Percentiles rank a stretch among this genome's conserved stretches.
phyloP scores from a whole-genome alignment of 1,140 invertebrate genomes.

The Gerris buenoi region DNA sequence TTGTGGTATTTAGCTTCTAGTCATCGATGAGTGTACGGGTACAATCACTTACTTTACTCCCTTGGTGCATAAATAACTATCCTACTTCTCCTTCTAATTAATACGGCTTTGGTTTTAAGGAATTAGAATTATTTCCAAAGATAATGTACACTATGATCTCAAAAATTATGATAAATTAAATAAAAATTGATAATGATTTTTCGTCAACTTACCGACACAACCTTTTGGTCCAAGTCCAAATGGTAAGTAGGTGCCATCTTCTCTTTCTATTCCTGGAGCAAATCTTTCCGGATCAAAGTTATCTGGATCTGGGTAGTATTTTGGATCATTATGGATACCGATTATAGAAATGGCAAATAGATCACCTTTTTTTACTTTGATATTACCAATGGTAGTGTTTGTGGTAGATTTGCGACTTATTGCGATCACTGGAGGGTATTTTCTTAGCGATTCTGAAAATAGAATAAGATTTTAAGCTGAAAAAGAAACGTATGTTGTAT shows the following conservation, averaged over 20 bases:
- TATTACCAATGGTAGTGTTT: not conserved
- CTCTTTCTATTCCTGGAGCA: slow-evolving; percentile 29
- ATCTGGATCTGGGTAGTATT: slow-evolving; percentile 38
- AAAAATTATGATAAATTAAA: too few species aligned
- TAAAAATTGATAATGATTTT: too few species aligned
- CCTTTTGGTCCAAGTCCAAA: slow-evolving; percentile 46
- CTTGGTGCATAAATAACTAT: too few species aligned
- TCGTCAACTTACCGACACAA: slow-evolving; percentile 40
- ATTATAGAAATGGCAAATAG: slow-evolving; percentile 38
- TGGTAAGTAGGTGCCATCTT: slow-evolving; percentile 31
- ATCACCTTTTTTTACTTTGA: slow-evolving; percentile 27
- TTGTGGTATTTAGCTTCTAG: too few species aligned
- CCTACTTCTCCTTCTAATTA: too few species aligned
- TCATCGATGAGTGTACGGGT: too few species aligned
- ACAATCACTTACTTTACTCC: too few species aligned
- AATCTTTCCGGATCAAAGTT: slow-evolving; percentile 39
- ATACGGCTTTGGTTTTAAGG: too few species aligned
- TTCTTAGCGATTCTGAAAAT: slow-evolving; percentile 26
- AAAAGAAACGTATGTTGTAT: too few species aligned
- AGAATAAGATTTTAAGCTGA: too few species aligned
- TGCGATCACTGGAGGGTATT: not conserved
- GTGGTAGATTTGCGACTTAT: not conserved
- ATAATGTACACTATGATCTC: too few species aligned
- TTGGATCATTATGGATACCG: slow-evolving; percentile 40
- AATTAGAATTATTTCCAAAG: too few species aligned